Conservation (phyloP, 2,888 invertebrate genomes). For the Metallyticus violacea region DNA sequence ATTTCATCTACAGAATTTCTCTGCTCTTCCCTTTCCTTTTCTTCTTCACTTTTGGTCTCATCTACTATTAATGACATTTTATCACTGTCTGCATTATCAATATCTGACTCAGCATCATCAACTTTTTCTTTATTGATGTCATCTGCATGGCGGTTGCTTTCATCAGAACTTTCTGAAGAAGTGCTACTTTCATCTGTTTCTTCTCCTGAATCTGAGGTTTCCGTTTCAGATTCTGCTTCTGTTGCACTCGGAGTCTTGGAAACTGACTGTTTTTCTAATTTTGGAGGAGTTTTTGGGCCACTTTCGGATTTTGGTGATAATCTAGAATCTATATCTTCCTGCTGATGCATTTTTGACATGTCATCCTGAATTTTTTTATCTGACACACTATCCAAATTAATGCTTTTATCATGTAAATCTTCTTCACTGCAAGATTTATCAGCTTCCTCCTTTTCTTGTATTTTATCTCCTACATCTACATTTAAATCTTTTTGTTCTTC, state of each 20-base stretch:
- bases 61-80: conserved; percentile 58
- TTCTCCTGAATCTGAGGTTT: conserved; percentile 19
- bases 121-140: conserved; percentile 4
- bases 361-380: neutral
- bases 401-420: neutral
- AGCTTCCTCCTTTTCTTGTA: neutral
- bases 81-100: conserved; percentile 60
- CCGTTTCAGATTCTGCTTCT: conserved; percentile 32
- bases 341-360: neutral
- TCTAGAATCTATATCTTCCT: neutral
- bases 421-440: neutral
- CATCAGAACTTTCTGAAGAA: conserved; percentile 21
- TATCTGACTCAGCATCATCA: conserved; percentile 42
- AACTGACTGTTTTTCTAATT: conserved; percentile 4
- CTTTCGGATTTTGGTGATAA: conserved; percentile 2
- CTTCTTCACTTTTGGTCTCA: conserved; percentile 36
- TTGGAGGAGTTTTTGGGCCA: neutral
- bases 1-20: conserved; percentile 27
- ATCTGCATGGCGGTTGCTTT: conserved; percentile 16
- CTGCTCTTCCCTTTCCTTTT: conserved; percentile 33
- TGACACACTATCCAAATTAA: neutral
- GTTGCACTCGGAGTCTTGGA: conserved; percentile 23
- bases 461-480: neutral
- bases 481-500: neutral
- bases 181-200: neutral